A percentile compares a stretch with the other conserved stretches of the same genome.
These are phyloP conservation scores for Trissonchulus sp. DNA, from an alignment of 2,888 invertebrate species.

Conservation along the genomic window DNA sequence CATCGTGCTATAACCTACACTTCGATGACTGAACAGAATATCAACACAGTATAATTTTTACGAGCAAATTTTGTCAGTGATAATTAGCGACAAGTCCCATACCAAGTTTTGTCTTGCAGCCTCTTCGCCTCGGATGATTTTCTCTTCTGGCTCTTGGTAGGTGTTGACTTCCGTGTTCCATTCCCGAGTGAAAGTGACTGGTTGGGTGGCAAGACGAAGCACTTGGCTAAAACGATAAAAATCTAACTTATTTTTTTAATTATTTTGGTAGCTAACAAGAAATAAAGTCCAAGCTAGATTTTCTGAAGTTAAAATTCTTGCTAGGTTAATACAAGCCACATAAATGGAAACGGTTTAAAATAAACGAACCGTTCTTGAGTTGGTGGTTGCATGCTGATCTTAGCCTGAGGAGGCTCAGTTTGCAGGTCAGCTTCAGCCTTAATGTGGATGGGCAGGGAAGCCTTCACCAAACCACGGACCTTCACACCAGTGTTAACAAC, in stretches of 20 bases:
- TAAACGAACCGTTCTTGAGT: no score
- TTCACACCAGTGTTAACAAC: constrained; percentile 42
- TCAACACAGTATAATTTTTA: no score
- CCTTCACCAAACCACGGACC: constrained; percentile 38
- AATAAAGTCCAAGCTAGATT: no score
- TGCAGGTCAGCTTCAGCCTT: constrained; percentile 27
- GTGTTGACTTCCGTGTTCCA: constrained; percentile 38
- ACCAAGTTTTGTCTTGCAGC: constrained; percentile 21
- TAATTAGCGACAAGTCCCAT: no score
- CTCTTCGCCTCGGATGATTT: constrained; percentile 38
- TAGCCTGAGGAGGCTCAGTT: constrained; percentile 4
- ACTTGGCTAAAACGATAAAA: constrained; percentile 17
- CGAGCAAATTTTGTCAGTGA: no score
- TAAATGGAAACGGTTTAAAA: no score
- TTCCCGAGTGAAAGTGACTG: constrained; percentile 39
- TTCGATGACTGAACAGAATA: no score
- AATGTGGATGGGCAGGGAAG: constrained; percentile 41
- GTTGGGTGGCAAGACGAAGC: constrained; percentile 28
- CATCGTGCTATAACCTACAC: no score
- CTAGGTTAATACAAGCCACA: no score
- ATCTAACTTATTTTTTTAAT: no score
- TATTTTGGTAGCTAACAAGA: no score
- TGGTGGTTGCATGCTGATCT: neutral
- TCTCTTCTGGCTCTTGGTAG: constrained; percentile 41
- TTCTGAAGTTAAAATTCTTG: no score